phyloP scores from a whole-genome alignment of 2,113 vertebrate species.

The Athene noctua region DNA sequence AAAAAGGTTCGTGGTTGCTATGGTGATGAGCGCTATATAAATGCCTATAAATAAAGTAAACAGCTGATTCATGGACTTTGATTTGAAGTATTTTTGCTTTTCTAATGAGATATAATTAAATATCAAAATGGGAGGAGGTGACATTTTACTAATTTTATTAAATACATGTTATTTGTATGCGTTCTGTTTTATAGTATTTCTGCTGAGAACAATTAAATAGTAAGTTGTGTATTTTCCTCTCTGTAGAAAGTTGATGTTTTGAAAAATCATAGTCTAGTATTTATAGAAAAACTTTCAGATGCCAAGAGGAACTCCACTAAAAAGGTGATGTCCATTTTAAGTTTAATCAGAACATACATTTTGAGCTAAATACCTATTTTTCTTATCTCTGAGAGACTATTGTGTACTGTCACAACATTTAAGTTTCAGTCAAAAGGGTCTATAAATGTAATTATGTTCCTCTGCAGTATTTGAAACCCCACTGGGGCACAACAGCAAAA shows the following conservation, averaged over 20 bases:
- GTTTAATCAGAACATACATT: background rate
- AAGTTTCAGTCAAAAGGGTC: background rate
- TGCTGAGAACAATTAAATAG: background rate
- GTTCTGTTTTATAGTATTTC: background rate
- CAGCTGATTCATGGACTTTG: conserved; percentile 45
- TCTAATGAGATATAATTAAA: conserved; percentile 33
- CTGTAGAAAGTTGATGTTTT: background rate
- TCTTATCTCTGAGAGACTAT: background rate
- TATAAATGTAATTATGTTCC: conserved; percentile 5
- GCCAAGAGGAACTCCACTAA: background rate
- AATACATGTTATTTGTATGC: background rate
- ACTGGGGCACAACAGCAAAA: background rate
- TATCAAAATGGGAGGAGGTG: background rate
- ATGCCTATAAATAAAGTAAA: conserved; percentile 56
- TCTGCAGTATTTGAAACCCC: background rate
- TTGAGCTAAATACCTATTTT: background rate
- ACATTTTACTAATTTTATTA: background rate
- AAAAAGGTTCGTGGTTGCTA: conserved; percentile 28
- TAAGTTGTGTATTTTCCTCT: background rate
- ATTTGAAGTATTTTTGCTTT: conserved; percentile 37
- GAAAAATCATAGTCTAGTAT: background rate
- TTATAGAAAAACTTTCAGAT: background rate
- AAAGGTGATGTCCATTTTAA: background rate
- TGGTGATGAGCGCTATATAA: background rate
- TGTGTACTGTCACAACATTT: background rate